A percentile compares a stretch with the other conserved stretches of the same genome.
Evolutionary conservation across 2,797 vertebrate genomes (phyloP).

Genomic region (Clarias laeviceps): DNA sequence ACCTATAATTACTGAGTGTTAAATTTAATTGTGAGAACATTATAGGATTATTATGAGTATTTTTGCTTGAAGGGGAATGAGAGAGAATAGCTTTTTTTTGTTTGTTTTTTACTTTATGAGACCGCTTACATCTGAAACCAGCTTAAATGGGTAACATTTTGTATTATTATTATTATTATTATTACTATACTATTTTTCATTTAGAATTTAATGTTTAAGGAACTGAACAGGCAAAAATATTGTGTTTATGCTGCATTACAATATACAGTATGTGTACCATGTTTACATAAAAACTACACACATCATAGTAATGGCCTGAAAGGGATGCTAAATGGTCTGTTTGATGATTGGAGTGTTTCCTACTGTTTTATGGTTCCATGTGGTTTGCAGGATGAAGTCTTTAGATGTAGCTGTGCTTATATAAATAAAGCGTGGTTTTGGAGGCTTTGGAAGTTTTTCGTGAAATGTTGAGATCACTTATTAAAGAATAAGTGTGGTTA

Average conservation of each 20-base stretch:
- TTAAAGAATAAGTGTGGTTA: conserved; percentile 11
- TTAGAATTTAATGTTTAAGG: background rate
- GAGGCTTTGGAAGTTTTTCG: conserved; percentile 25
- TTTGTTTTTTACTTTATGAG: too few relatives aligned
- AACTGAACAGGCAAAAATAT: background rate
- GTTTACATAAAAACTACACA: conserved; percentile 46
- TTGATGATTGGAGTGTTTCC: conserved; percentile 59
- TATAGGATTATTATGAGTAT: background rate
- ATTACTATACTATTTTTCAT: background rate
- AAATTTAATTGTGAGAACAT: background rate
- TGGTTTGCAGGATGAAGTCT: conserved; percentile 58
- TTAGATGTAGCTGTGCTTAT: conserved; percentile 45
- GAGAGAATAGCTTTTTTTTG: background rate
- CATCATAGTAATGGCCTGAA: conserved; percentile 60
- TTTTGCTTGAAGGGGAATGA: background rate
- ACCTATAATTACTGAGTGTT: conserved; percentile 8
- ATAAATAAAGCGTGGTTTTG: conserved; percentile 47
- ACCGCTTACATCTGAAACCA: background rate
- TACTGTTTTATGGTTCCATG: conserved; percentile 46
- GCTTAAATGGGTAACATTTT: background rate
- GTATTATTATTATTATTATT: background rate
- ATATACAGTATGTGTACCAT: background rate
- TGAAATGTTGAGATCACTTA: conserved; percentile 25
- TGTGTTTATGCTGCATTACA: background rate
- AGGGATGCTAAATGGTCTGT: conserved; percentile 51